phyloP scores from a whole-genome alignment of 1,140 invertebrate genomes.

The Helicoverpa armigera region DNA sequence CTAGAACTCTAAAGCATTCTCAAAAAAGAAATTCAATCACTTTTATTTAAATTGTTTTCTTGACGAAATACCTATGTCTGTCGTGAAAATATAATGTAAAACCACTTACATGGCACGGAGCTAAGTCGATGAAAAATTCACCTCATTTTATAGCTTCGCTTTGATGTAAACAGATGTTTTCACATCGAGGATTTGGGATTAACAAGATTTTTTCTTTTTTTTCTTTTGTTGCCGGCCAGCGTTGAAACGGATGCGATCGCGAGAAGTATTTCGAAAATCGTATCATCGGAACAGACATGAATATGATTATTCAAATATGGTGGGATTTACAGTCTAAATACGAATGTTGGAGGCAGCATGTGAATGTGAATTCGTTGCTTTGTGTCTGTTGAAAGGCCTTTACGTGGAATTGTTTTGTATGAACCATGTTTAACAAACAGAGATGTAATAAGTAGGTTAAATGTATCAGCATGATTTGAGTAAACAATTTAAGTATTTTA shows the following conservation, averaged over 20 bases:
- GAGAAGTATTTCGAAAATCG: slow-evolving; percentile 29
- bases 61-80: background rate
- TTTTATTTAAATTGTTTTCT: background rate
- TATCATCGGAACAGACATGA: slow-evolving; percentile 26
- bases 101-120: slow-evolving; percentile 23
- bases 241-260: slow-evolving; percentile 41
- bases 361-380: slow-evolving; percentile 2
- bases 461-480: too few relatives aligned
- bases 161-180: slow-evolving; percentile 41
- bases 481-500: too few relatives aligned
- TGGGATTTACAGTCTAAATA: slow-evolving; percentile 17
- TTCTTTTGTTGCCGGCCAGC: slow-evolving; percentile 56
- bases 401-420: too few relatives aligned
- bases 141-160: slow-evolving; percentile 40
- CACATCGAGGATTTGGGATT: slow-evolving; percentile 55
- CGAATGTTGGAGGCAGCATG: background rate
- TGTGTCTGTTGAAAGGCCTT: background rate
- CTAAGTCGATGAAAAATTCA: slow-evolving; percentile 26
- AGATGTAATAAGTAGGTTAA: too few relatives aligned
- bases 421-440: too few relatives aligned
- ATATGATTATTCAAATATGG: slow-evolving; percentile 41
- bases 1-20: background rate
- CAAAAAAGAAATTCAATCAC: background rate
- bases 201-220: slow-evolving; percentile 55
- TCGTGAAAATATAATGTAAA: slow-evolving; percentile 18